Evolutionary conservation across 2,797 vertebrate species (phyloP), one percentile per base, ranked within the genome.

Genomic region (Cuculus canorus): DNA sequence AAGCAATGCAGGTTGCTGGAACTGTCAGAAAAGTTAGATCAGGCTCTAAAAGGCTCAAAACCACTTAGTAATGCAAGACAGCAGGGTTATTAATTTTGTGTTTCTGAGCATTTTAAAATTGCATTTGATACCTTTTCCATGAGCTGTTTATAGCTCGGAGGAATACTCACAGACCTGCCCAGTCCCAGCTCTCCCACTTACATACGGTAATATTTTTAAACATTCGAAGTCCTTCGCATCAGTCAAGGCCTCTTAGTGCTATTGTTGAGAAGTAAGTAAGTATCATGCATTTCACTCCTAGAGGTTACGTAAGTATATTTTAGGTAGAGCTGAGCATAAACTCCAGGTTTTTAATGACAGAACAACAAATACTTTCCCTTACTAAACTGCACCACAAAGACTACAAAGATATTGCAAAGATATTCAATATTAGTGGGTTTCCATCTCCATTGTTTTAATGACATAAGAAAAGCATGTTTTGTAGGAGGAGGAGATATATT

Each of bases 131-230:
- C 43, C 79, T 94, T 94, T 86, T 66, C 39, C 48, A 73, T 61
- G 70, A 93, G 21, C 52, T 90, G 76, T 93, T 82, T 93, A 81
- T 70, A 94, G 66, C 54, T 90, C 0, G 0, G n/a, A 89, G 39
- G 61, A 95, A 81, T 81, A 69, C 43, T 86, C 69, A 60, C 76
- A 37, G 76, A 83, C 47, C 54, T 90, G 43, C 79, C 25, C 45
- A 81, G 77, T 88, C 70, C 35, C 77, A 88, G 90, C n/a, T 90
- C 73, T 94, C 68, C 73, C 82, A 95, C 59, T 90, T 95, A 88
- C 0, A 5, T 76, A 90, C 86, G 92, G 52, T 82, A 95, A 94
- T 92, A 92, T 84, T 84, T 86, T 83, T 68, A 83, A 86, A 79
- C 37, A 80, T 79, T 90, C 66, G 82, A 81, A 82, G 68, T 80